Conservation (phyloP, 1,140 invertebrate genomes). For the Cepaea nemoralis region DNA sequence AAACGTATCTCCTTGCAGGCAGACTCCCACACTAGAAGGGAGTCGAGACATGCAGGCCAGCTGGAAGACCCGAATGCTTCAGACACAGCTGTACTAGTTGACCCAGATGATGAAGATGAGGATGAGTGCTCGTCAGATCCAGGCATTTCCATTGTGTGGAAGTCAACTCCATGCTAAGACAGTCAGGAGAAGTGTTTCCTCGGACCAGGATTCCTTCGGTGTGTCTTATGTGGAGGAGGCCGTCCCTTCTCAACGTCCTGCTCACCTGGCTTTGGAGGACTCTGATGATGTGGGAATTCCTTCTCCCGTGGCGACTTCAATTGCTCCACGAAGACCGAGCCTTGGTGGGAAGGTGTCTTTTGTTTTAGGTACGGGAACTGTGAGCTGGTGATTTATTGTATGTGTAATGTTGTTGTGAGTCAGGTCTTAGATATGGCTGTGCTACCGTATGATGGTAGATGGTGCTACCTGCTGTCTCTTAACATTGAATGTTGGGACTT, state of each 20-base stretch:
- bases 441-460: too few species aligned
- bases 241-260: background rate
- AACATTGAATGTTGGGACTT: too few species aligned
- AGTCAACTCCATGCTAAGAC: background rate
- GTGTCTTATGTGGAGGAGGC: background rate
- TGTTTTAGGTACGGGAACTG: conserved; percentile 27
- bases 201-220: background rate
- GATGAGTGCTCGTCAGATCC: background rate
- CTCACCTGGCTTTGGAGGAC: background rate
- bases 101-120: conserved; percentile 19
- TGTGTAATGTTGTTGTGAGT: too few species aligned
- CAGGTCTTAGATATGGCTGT: too few species aligned
- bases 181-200: background rate
- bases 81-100: background rate
- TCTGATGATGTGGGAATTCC: conserved; percentile 13
- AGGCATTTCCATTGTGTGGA: too few species aligned
- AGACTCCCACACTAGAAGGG: background rate
- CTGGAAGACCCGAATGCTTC: background rate
- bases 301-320: background rate
- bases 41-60: background rate
- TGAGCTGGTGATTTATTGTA: too few species aligned
- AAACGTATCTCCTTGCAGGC: too few species aligned
- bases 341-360: conserved; percentile 22
- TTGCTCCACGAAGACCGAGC: background rate
- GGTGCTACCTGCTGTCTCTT: too few species aligned